Base-by-base conservation (phyloP, 2,888 invertebrate species). In the Epinotia demarniana region DNA sequence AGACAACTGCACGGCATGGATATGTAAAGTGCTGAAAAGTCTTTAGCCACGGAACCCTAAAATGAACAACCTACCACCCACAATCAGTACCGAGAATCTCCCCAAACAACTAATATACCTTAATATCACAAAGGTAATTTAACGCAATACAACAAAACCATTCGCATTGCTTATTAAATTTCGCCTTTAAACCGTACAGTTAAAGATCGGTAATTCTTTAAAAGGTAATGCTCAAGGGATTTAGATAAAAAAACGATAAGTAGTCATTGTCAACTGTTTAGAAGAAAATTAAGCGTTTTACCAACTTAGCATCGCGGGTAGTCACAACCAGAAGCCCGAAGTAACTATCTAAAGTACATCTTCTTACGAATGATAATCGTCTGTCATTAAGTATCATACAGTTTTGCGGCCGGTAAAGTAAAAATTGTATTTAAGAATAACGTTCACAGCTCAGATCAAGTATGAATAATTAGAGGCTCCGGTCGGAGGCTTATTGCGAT, bases 381-480 rank as follows among this genome's bases (percentile, higher is more conserved):
- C 61, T 43, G 60, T 19, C 3, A 23, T 8, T 27, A 58, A 33
- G 18, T 4, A 33, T 6, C 11, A 39, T 12, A 16, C 16, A 6
- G 11, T n/a, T 61, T 27, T 16, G 4, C 19, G 19, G n/a, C 13
- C 19, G 16, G 67, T 61, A 67, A 53, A 6, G 2, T 16, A 16
- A 75, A 67, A 13, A 62, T 72, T 6, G 71, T 33, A 11, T 43
- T 76, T 79, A 73, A 84, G 83, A 85, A 84, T 79, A 75, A 79
- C 74, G 46, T 83, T 83, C 80, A 85, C 86, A 84, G 82, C 80
- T 81, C 83, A 84, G 78, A 79, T 81, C 80, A 80, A 78, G 82
- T 80, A 83, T 81, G 78, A 82, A 82, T 85, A 87, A 87, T 87
- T 86, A 86, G 81, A 80, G 78, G 73, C 53, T 53, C 53, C 53